Evolutionary conservation across 1,140 invertebrate species (phyloP), one percentile per base, ranked within the genome.

Genomic region (Panonychus citri): DNA sequence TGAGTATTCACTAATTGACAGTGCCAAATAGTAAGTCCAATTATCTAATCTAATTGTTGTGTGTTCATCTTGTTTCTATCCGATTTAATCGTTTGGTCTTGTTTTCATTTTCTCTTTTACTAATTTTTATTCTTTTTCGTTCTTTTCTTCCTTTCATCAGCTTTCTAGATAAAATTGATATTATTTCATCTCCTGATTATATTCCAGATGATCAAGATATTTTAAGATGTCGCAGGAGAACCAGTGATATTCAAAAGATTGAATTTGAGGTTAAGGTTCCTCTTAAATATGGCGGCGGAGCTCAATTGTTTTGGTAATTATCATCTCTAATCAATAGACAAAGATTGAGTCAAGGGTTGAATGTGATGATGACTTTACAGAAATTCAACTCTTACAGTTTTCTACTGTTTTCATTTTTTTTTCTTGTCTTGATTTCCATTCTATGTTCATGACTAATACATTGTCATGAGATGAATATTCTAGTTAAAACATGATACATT

Each of bases 1-100:
- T 64, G 81, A 85, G 68, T 85, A 80, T 63, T 80, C 82, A 64
- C 67, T 85, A 19, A 77, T 85, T 56, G 83, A 85, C 64, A 82
- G 81, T 63, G 81, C 83, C 13, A 79, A 82, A 76, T 84, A 85
- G 74, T 76, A 57, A 63, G 57, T 55, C 12, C 21, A 7, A 46
- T n/a, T 46, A n/a, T 19, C 42, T 7, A 10, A 21, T 19, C 19
- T 34, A 53, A 37, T 53, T 54, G 17, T 46, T 8, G 7, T 24
- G 7, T 46, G 4, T 46, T 46, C 17, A 10, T 19, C 24, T 46
- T 52, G 10, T 27, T 52, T 5, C 10, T 52, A 17, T 52, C n/a
- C n/a, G 12, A 34, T 34, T 34, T 34, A 34, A 5, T 12, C n/a
- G n/a, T n/a, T n/a, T n/a, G n/a, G n/a, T 34, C 30, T 34, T 34